phyloP scores from a whole-genome alignment of 2,797 vertebrate species.

The Sebastes matsubarae region DNA sequence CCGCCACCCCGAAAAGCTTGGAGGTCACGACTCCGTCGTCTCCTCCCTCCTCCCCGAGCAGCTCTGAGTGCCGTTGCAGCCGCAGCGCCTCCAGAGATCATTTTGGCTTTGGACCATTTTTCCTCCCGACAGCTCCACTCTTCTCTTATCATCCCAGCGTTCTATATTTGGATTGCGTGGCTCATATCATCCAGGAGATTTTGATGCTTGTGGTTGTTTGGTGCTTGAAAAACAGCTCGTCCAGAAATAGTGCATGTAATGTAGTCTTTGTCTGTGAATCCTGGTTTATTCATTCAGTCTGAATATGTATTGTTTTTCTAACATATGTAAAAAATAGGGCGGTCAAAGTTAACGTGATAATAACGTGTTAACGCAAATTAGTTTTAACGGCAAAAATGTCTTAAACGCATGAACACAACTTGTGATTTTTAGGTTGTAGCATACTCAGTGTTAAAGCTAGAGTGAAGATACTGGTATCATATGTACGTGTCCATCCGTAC shows the following conservation, averaged over 20 bases:
- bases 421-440: too few relatives aligned
- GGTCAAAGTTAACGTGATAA: too few relatives aligned
- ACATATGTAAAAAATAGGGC: background rate
- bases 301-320: background rate
- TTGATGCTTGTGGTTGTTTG: background rate
- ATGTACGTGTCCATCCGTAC: too few relatives aligned
- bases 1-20: slow-evolving; percentile 8
- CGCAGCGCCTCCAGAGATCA: slow-evolving; percentile 23
- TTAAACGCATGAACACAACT: too few relatives aligned
- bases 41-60: background rate
- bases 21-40: slow-evolving; percentile 34
- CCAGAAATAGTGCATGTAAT: background rate
- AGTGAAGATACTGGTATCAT: too few relatives aligned
- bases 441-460: too few relatives aligned
- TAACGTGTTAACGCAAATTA: too few relatives aligned
- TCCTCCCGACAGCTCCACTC: slow-evolving; percentile 36
- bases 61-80: slow-evolving; percentile 6
- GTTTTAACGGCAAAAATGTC: too few relatives aligned
- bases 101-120: slow-evolving; percentile 23
- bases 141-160: slow-evolving; percentile 1
- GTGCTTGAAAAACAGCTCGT: background rate
- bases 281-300: background rate
- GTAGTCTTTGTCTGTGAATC: background rate
- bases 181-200: background rate
- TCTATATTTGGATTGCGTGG: slow-evolving; percentile 38